phyloP scores from a whole-genome alignment of 2,888 invertebrate genomes.

The Eupithecia centaureata region DNA sequence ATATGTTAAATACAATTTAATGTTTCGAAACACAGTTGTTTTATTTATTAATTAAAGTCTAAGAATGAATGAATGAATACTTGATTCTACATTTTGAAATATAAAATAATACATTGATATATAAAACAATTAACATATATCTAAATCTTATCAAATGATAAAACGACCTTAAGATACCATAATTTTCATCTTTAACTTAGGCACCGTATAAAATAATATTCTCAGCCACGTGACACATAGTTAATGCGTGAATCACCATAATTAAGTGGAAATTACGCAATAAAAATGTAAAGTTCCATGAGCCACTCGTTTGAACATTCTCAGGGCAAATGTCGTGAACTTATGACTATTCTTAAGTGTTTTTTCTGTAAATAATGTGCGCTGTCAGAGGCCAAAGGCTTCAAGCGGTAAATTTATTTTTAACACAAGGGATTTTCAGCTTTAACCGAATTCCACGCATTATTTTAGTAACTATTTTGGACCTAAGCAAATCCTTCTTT shows the following conservation, averaged over 20 bases:
- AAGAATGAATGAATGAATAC: too few relatives aligned
- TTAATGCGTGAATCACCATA: constrained; percentile 37
- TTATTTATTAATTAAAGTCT: too few relatives aligned
- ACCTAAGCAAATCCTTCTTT: not conserved
- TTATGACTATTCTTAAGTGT: constrained; percentile 18
- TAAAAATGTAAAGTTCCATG: constrained; percentile 22
- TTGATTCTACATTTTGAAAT: too few relatives aligned
- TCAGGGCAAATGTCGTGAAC: constrained; percentile 20
- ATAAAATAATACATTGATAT: too few relatives aligned
- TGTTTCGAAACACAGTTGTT: too few relatives aligned
- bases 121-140: too few relatives aligned
- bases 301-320: constrained; percentile 16
- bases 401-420: not conserved
- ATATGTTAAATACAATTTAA: too few relatives aligned
- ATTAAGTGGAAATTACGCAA: constrained; percentile 36
- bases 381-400: not conserved
- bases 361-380: constrained; percentile 7
- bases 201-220: not conserved
- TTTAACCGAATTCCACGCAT: not conserved
- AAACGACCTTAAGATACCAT: too few relatives aligned
- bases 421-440: not conserved
- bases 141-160: too few relatives aligned
- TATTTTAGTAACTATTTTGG: not conserved
- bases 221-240: constrained; percentile 23
- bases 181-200: not conserved